Evolutionary conservation across 2,888 invertebrate species (phyloP).

Genomic region (Holacanthella duospinosa): DNA sequence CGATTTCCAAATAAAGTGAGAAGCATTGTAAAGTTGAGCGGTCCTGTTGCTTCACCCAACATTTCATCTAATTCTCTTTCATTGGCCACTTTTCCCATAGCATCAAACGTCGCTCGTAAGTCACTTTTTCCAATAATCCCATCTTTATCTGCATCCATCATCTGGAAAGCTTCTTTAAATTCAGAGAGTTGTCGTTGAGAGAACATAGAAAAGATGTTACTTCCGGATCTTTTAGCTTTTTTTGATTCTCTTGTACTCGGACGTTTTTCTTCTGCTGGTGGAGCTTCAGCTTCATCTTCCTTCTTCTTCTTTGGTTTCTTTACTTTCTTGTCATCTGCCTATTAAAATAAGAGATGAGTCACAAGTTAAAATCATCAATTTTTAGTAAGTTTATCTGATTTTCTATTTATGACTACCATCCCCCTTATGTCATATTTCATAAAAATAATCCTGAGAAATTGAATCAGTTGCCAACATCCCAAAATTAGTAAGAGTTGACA

Average conservation of each 20-base stretch:
- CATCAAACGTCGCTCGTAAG: conserved; percentile 77
- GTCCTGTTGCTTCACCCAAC: conserved; percentile 76
- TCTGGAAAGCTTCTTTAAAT: conserved; percentile 92
- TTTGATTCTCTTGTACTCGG: conserved; percentile 72
- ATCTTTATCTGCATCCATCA: conserved; percentile 93
- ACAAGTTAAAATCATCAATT: no score
- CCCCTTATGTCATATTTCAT: no score
- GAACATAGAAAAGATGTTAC: conserved; percentile 96
- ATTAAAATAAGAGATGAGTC: conserved; percentile 17
- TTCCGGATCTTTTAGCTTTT: conserved; percentile 60
- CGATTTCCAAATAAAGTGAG: conserved; percentile 82
- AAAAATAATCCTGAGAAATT: no score
- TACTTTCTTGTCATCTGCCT: conserved; percentile 85
- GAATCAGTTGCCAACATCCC: no score
- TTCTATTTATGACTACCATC: no score
- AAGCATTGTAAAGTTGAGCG: conserved; percentile 91
- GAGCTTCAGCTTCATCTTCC: conserved; percentile 52
- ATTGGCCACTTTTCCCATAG: conserved; percentile 74
- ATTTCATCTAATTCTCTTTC: conserved; percentile 87
- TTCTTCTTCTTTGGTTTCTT: conserved; percentile 66
- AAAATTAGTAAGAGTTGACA: no score
- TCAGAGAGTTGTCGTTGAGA: conserved; percentile 91
- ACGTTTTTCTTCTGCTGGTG: conserved; percentile 52
- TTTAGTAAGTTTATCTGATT: no score
- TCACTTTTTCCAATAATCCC: conserved; percentile 74